These are phyloP conservation scores for Cochlearius cochlearius DNA, from an alignment of 2,113 vertebrate genomes.

Conservation along the genomic window DNA sequence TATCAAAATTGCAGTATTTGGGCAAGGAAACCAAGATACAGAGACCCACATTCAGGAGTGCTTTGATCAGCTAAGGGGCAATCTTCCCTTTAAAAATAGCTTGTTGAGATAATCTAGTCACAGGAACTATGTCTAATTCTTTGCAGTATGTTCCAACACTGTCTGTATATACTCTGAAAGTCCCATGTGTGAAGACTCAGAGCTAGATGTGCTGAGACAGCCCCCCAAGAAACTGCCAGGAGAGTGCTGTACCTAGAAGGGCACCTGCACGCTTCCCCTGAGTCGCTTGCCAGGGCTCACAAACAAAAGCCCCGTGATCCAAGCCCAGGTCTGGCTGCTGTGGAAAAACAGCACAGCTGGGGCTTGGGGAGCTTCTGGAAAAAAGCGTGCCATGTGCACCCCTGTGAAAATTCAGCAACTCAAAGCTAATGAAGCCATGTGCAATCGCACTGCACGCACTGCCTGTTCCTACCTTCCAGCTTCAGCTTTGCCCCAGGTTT, in stretches of 20 bases:
- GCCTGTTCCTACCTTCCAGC: too few relatives aligned
- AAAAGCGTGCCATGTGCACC: neutral
- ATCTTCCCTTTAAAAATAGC: neutral
- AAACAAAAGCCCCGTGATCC: fast-evolving
- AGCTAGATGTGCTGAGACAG: neutral
- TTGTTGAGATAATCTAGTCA: neutral
- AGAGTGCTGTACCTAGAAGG: neutral
- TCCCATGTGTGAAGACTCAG: neutral
- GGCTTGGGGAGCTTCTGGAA: neutral
- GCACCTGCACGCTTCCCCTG: fast-evolving
- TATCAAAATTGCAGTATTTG: neutral
- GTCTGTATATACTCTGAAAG: fast-evolving
- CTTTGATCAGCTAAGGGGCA: neutral
- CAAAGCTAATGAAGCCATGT: fast-evolving
- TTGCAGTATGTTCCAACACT: fast-evolving
- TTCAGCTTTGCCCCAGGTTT: neutral
- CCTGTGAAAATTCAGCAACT: neutral
- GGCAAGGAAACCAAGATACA: neutral
- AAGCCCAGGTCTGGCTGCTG: neutral
- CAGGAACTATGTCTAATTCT: fast-evolving
- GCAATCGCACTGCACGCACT: fast-evolving
- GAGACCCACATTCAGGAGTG: neutral
- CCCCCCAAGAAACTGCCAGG: too few relatives aligned
- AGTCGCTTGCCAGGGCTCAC: neutral
- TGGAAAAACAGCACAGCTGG: neutral